These are phyloP conservation scores for Platysteira castanea DNA, from an alignment of 2,113 vertebrate species.

Conservation along the genomic window DNA sequence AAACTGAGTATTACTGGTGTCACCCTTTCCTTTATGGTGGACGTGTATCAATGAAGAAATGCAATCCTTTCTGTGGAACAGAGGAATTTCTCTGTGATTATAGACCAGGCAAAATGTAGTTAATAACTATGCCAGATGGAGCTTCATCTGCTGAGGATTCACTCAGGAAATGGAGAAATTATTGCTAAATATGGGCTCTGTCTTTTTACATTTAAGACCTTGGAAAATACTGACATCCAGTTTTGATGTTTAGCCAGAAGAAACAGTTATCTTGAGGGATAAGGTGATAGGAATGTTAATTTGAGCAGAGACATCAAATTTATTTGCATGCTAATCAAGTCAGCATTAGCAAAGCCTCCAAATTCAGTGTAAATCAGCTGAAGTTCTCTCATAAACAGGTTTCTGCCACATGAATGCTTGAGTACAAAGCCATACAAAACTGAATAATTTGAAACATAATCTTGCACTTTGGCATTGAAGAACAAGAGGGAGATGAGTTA, in stretches of 20 bases:
- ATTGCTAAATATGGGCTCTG: background rate
- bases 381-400: background rate
- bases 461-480: background rate
- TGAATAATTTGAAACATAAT: background rate
- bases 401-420: background rate
- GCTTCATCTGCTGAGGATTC: background rate
- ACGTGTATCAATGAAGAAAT: background rate
- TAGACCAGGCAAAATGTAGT: background rate
- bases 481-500: background rate
- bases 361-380: background rate
- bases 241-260: conserved; percentile 21
- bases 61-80: background rate
- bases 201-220: conserved; percentile 29
- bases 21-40: background rate
- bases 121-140: conserved; percentile 24
- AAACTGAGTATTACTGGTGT: background rate
- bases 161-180: background rate
- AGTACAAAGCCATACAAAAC: background rate
- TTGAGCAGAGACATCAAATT: background rate
- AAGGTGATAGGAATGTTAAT: conserved; percentile 37
- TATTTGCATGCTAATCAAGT: conserved; percentile 33
- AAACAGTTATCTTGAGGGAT: conserved; percentile 8
- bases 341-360: background rate
- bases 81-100: background rate
- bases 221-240: background rate